These are phyloP conservation scores for Meleagris gallopavo DNA, from an alignment of 2,113 vertebrate species.

Conservation along the genomic window DNA sequence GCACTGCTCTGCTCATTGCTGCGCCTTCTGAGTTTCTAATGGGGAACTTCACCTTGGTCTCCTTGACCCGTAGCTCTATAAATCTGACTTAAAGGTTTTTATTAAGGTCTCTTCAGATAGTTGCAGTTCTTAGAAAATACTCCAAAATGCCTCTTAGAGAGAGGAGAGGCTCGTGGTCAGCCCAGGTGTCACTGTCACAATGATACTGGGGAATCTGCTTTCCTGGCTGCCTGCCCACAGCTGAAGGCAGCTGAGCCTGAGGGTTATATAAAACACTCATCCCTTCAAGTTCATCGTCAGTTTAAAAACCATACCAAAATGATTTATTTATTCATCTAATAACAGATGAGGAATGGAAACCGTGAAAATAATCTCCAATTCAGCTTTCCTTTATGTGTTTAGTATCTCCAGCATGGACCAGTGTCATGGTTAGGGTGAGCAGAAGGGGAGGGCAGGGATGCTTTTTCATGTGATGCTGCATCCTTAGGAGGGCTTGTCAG, in stretches of 20 bases:
- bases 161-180: background rate
- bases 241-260: background rate
- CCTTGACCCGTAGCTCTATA: background rate
- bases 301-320: conserved; percentile 36
- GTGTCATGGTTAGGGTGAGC: background rate
- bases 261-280: conserved; percentile 29
- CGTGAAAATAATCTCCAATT: background rate
- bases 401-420: background rate
- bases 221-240: conserved; percentile 14
- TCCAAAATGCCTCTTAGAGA: background rate
- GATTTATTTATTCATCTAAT: background rate
- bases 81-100: background rate
- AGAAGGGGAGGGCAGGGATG: background rate
- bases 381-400: conserved; percentile 20
- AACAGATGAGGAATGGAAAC: background rate
- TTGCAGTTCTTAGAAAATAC: background rate
- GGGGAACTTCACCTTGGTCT: background rate
- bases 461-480: background rate
- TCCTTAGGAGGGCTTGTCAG: background rate
- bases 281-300: background rate
- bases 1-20: background rate
- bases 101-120: background rate
- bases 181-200: conserved; percentile 20
- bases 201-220: background rate
- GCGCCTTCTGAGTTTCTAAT: background rate